These are phyloP conservation scores for Pelecanus crispus DNA, from an alignment of 2,113 vertebrate species.

Conservation along the genomic window DNA sequence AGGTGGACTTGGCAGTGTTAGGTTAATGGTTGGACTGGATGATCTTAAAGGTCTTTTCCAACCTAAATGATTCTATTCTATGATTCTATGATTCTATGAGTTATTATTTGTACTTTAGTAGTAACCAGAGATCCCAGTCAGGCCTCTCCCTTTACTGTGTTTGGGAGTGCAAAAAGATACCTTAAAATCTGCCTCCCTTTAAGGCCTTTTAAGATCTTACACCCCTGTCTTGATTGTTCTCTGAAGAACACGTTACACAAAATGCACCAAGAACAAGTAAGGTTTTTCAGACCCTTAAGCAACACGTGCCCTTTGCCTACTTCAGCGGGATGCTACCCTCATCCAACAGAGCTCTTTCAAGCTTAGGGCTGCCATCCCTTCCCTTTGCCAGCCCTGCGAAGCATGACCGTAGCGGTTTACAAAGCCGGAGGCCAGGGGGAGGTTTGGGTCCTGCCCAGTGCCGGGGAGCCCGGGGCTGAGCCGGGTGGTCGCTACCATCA, in stretches of 20 bases:
- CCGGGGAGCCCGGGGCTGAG: fast-evolving
- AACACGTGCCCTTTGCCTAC: neutral
- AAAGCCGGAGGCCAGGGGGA: neutral
- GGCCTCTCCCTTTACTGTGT: neutral
- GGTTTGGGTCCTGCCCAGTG: no score
- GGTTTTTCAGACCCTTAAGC: neutral
- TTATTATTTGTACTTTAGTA: neutral
- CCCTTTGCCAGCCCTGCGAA: neutral
- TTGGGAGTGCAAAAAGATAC: fast-evolving
- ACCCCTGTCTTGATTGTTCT: no score
- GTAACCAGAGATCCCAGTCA: neutral
- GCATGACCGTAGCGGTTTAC: fast-evolving
- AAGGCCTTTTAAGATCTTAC: neutral
- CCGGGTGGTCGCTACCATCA: fast-evolving
- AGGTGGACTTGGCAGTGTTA: no score
- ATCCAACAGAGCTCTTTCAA: neutral
- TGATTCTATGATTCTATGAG: no score
- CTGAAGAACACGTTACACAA: neutral
- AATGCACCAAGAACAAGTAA: neutral
- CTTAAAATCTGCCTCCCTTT: neutral
- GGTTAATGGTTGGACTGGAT: no score
- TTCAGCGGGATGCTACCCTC: neutral
- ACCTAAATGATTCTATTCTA: no score
- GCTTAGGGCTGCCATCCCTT: neutral
- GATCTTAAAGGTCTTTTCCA: no score